Evolutionary conservation across 1,140 invertebrate species (phyloP).

Genomic region (Drosophila sechellia): DNA sequence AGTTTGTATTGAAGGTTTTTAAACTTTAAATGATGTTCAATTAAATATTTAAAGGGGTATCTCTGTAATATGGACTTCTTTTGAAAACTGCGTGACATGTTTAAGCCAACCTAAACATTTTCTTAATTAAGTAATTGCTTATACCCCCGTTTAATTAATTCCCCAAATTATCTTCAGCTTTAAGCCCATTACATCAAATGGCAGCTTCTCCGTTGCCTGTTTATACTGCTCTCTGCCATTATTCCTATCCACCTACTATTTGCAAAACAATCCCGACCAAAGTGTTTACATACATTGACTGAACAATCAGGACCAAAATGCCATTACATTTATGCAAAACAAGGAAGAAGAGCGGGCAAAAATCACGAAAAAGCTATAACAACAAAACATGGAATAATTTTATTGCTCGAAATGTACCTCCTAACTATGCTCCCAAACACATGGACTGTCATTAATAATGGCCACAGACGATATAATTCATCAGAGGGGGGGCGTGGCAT

Average conservation of each 20-base stretch:
- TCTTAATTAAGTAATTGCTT: neutral
- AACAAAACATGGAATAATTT: constrained; percentile 80
- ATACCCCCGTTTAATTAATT: constrained; percentile 20
- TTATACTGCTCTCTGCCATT: constrained; percentile 4
- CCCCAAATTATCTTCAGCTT: constrained; percentile 28
- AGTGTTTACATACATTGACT: constrained; percentile 75
- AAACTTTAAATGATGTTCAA: neutral
- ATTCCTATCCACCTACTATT: constrained; percentile 23
- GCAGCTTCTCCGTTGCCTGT: neutral
- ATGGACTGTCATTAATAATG: constrained; percentile 77
- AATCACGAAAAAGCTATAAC: constrained; percentile 79
- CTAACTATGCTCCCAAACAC: constrained; percentile 40
- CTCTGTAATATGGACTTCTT: too few species aligned
- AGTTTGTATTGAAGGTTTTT: constrained; percentile 7
- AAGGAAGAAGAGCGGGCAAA: constrained; percentile 28
- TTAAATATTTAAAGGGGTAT: too few species aligned
- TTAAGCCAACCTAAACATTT: too few species aligned
- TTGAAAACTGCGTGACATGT: neutral
- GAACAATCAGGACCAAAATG: constrained; percentile 59
- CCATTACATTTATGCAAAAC: constrained; percentile 77
- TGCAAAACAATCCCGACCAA: constrained; percentile 44
- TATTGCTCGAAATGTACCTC: constrained; percentile 50
- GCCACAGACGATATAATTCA: constrained; percentile 77
- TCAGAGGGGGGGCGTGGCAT: neutral
- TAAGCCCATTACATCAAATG: constrained; percentile 23